Evolutionary conservation across 2,888 invertebrate genomes (phyloP), one percentile per base, ranked within the genome.

Genomic region (Zeuzera pyrina): DNA sequence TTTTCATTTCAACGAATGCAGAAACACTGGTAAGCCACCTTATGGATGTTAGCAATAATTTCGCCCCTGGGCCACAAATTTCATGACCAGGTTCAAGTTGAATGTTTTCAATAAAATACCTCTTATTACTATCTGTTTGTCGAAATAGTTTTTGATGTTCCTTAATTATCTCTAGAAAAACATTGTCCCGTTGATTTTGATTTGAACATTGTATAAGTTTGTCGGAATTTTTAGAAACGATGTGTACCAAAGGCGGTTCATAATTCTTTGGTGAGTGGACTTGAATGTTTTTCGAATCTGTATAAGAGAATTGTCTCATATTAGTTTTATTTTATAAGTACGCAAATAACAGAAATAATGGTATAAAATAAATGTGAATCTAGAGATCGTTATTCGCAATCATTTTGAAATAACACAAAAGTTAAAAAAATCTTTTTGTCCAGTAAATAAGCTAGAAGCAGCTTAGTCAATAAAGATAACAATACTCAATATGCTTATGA

Each of bases 21-120:
- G 91, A 89, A 30, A 94, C 89, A 30, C 89, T 89, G 43, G 90
- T 86, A 1, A 92, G 88, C 94, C 94, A 95, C 60, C 91, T 90
- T 1, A 94, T 89, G 0, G 91, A 87, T 19, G 91, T 78, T 49
- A 93, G 91, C 13, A 95, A 70, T 15, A 95, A 68, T 52, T 91
- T 91, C 0, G 91, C 89, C 0, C 92, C 90, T 0, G 90, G 88
- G 56, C 91, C 90, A 57, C 89, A 89, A 25, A 25, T 25, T 10
- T 13, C 7, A 25, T 25, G 25, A 10, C 12, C 25, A 12, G 11
- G 12, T 12, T 10, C 12, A 12, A 12, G 13, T 12, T 12, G 12
- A 6, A 8, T 7, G 12, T 25, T 10, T 4, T 25, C 12, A 3
- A 12, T 13, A 12, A 12, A 19, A 19, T n/a, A 33, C 3, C 28